Percentiles rank a stretch among this genome's conserved stretches.
These are phyloP conservation scores for Azemiops feae DNA, from an alignment of 2,113 vertebrate species.

Conservation along the genomic window DNA sequence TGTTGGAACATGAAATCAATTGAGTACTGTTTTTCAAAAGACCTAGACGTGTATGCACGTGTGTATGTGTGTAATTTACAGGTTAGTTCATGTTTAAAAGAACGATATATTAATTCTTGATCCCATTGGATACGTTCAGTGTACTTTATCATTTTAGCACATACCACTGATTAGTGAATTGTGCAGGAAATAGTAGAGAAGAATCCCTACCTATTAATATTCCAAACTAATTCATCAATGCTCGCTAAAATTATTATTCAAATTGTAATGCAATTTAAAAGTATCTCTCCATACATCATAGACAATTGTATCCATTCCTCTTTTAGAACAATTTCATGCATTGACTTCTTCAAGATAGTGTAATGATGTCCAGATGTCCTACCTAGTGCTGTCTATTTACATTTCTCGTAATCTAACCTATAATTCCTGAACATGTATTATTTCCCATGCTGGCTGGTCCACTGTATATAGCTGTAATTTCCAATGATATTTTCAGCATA, in stretches of 20 bases:
- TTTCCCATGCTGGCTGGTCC: neutral
- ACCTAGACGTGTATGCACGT: slow-evolving; percentile 43
- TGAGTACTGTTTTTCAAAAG: slow-evolving; percentile 63
- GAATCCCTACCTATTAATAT: slow-evolving; percentile 30
- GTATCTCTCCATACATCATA: neutral
- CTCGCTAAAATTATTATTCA: slow-evolving; percentile 3
- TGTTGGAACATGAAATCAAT: slow-evolving; percentile 60
- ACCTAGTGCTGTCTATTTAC: neutral
- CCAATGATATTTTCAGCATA: neutral
- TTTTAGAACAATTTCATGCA: neutral
- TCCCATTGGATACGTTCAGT: slow-evolving; percentile 45
- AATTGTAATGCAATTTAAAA: neutral
- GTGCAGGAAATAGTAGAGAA: slow-evolving; percentile 16
- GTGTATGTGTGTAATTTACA: neutral
- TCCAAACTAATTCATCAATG: slow-evolving; percentile 34
- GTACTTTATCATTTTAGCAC: slow-evolving; percentile 34
- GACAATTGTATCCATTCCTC: neutral
- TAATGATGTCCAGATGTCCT: neutral
- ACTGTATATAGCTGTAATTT: neutral
- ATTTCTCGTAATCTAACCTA: neutral
- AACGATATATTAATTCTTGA: slow-evolving; percentile 39
- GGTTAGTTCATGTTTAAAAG: slow-evolving; percentile 43
- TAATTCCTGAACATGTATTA: neutral
- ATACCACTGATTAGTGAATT: slow-evolving; percentile 57
- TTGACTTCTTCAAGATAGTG: neutral